Conservation (phyloP, 53 echinoderm and acorn worm genomes). For the Astropecten irregularis region DNA sequence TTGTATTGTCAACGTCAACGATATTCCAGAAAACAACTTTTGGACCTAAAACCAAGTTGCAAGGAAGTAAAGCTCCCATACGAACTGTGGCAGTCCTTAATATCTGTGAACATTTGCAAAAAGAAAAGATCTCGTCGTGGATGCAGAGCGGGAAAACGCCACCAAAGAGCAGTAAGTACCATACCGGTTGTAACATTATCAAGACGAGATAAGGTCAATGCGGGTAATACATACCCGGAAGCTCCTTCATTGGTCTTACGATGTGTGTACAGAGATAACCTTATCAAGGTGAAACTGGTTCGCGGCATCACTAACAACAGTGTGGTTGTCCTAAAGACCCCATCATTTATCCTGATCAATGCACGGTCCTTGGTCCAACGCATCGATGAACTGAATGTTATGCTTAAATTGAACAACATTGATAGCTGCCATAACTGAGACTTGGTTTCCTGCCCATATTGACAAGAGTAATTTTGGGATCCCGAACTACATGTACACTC, state of each 20-base stretch:
- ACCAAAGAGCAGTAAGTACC: neutral
- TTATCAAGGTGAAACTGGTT: neutral
- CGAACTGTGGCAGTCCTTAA: conserved; percentile 6
- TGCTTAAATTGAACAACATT: neutral
- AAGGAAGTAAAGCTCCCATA: neutral
- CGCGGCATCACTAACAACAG: neutral
- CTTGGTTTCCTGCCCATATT: conserved; percentile 7
- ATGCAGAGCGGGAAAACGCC: neutral
- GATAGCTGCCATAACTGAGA: conserved; percentile 17
- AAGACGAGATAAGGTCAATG: too few species aligned
- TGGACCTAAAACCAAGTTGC: neutral
- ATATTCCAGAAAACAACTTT: neutral
- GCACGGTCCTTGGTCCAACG: too few species aligned
- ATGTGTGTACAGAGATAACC: neutral
- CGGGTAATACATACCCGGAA: neutral
- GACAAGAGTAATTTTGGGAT: conserved; percentile 3
- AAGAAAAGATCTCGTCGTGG: neutral
- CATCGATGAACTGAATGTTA: neutral
- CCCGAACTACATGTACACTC: neutral
- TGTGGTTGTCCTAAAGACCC: conserved; percentile 4
- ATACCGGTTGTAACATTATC: neutral
- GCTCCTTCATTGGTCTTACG: too few species aligned
- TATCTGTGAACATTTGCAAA: neutral
- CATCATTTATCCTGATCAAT: conserved; percentile 1
- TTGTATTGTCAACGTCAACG: neutral